Conservation (phyloP, 2,113 vertebrate species). For the Melospiza georgiana region DNA sequence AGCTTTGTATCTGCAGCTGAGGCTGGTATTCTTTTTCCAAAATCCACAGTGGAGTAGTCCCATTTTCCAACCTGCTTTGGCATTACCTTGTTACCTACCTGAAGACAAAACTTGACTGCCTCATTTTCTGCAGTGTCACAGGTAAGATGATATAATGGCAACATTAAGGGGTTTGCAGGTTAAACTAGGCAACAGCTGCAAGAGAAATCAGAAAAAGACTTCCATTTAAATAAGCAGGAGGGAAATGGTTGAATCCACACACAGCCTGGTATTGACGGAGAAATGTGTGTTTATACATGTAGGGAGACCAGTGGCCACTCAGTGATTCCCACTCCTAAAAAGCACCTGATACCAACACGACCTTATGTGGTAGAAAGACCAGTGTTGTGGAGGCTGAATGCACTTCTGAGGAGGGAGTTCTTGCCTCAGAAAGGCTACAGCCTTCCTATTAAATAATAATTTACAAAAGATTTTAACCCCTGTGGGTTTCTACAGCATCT, state of each 20-base stretch:
- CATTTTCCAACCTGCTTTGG: not conserved
- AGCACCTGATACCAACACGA: rapidly evolving
- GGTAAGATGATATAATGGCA: not conserved
- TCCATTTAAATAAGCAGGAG: not conserved
- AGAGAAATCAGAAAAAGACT: not conserved
- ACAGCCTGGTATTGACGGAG: not conserved
- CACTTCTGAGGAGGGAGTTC: not conserved
- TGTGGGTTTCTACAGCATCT: constrained; percentile 43
- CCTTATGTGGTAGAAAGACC: not conserved
- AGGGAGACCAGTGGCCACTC: not conserved
- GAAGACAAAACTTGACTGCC: not conserved
- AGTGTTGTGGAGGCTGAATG: not conserved
- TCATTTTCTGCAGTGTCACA: not conserved
- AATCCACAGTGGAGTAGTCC: rapidly evolving
- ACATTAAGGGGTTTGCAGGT: not conserved
- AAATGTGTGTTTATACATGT: not conserved
- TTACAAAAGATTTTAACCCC: constrained; percentile 46
- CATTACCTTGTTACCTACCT: rapidly evolving
- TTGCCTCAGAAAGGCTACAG: not conserved
- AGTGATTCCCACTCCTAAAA: not conserved
- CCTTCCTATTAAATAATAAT: constrained; percentile 26
- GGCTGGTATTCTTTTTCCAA: not conserved
- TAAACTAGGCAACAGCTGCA: not conserved
- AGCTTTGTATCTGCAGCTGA: not conserved
- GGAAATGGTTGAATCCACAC: not conserved